Conservation (phyloP, 1,140 invertebrate genomes). For the Plodia interpunctella region DNA sequence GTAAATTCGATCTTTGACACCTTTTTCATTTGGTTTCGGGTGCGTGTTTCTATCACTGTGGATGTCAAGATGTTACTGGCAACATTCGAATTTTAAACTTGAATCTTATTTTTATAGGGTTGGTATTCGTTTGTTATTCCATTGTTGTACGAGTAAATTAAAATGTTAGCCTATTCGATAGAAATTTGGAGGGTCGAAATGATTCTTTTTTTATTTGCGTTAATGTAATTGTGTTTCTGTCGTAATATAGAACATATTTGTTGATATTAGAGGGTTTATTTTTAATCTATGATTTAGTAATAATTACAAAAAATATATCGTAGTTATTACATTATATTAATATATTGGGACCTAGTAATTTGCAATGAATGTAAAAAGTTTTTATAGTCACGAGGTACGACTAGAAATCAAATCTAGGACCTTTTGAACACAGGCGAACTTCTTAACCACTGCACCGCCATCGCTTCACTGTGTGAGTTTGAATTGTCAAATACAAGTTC, state of each 20-base stretch:
- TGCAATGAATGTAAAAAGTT: too few species aligned
- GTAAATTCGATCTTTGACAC: slow-evolving; percentile 77
- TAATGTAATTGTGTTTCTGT: slow-evolving; percentile 54
- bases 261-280: slow-evolving; percentile 24
- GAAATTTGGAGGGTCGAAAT: slow-evolving; percentile 44
- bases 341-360: too few species aligned
- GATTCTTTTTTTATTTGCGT: slow-evolving; percentile 36
- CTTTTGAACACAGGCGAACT: too few species aligned
- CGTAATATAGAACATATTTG: slow-evolving; percentile 54
- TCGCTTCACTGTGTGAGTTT: too few species aligned
- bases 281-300: slow-evolving; percentile 22
- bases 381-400: too few species aligned
- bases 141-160: slow-evolving; percentile 40
- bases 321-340: too few species aligned
- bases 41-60: slow-evolving; percentile 60
- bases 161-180: slow-evolving; percentile 50
- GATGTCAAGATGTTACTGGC: slow-evolving; percentile 6
- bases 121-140: slow-evolving; percentile 11
- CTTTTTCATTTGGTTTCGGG: slow-evolving; percentile 71
- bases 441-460: too few species aligned
- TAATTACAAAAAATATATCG: too few species aligned
- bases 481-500: too few species aligned
- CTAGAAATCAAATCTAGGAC: too few species aligned
- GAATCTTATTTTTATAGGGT: slow-evolving; percentile 18
- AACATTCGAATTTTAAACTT: slow-evolving; percentile 18